A percentile compares a stretch with the other conserved stretches of the same genome.
Conservation (phyloP, 2,113 vertebrate genomes). For the Psittacus erithacus region DNA sequence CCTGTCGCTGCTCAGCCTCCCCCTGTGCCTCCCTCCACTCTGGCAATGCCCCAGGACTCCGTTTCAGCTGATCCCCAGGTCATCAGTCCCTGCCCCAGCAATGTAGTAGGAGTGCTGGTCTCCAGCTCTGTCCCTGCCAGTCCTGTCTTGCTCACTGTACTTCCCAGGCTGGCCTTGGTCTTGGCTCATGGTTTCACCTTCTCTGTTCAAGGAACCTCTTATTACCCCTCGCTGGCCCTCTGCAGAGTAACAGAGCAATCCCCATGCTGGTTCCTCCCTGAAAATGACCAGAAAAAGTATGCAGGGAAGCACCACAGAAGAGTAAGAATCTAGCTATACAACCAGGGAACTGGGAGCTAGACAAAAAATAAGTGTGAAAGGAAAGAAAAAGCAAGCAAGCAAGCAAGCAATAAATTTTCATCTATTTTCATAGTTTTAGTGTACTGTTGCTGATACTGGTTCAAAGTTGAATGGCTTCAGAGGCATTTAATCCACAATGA, state of each 20-base stretch:
- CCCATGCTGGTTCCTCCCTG: rapidly evolving
- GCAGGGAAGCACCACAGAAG: rapidly evolving
- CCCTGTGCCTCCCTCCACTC: rapidly evolving
- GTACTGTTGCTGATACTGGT: not conserved
- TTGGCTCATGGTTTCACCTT: not conserved
- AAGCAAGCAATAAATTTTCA: not conserved
- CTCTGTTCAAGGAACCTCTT: not conserved
- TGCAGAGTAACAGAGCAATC: rapidly evolving
- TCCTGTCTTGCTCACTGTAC: not conserved
- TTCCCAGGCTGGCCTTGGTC: not conserved
- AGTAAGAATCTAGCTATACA: not conserved
- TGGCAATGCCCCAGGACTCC: not conserved
- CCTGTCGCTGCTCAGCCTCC: not conserved
- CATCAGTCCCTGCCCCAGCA: rapidly evolving
- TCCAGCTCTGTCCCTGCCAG: not conserved
- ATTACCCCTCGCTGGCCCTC: rapidly evolving
- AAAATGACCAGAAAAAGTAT: not conserved
- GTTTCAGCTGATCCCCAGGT: not conserved
- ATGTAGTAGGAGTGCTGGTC: rapidly evolving
- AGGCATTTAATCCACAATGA: not conserved
- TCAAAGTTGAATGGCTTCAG: not conserved
- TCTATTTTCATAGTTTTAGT: not conserved
- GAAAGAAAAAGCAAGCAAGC: not conserved
- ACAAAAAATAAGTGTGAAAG: not conserved
- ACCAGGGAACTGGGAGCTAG: not conserved